Conservation (phyloP, 2,888 invertebrate genomes). For the Linyphia triangularis region DNA sequence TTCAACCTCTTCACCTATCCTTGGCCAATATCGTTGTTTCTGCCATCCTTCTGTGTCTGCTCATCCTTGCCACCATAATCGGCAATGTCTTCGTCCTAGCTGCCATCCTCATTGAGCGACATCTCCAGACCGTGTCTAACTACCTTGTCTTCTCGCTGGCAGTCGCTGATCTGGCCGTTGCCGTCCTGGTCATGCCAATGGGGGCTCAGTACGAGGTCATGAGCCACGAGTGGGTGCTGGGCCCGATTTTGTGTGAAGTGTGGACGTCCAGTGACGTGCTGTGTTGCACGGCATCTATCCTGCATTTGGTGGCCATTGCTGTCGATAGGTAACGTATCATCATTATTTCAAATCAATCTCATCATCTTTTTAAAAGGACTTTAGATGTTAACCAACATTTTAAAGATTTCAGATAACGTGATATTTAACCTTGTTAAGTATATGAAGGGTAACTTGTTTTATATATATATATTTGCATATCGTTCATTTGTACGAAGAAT, state of each 20-base stretch:
- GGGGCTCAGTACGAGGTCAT: slow-evolving; percentile 95
- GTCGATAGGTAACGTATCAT: slow-evolving; percentile 84
- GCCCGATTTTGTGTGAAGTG: slow-evolving; percentile 94
- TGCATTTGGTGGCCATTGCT: slow-evolving; percentile 97
- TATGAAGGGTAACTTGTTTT: no score
- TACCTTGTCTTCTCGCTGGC: slow-evolving; percentile 97
- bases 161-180: slow-evolving; percentile 97
- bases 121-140: slow-evolving; percentile 96
- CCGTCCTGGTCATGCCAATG: slow-evolving; percentile 94
- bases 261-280: slow-evolving; percentile 94
- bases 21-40: slow-evolving; percentile 8
- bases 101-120: slow-evolving; percentile 94
- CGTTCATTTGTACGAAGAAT: no score
- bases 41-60: slow-evolving; percentile 19
- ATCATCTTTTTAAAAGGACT: no score
- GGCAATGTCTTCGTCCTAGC: slow-evolving; percentile 99
- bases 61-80: slow-evolving; percentile 56
- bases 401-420: no score
- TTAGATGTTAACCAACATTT: no score
- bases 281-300: slow-evolving; percentile 95
- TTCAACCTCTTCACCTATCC: background rate
- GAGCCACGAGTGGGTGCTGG: slow-evolving; percentile 92
- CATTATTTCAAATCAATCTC: background rate
- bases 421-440: no score
- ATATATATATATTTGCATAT: no score